Conservation (phyloP, 2,797 vertebrate species). For the Hyperoplus immaculatus region DNA sequence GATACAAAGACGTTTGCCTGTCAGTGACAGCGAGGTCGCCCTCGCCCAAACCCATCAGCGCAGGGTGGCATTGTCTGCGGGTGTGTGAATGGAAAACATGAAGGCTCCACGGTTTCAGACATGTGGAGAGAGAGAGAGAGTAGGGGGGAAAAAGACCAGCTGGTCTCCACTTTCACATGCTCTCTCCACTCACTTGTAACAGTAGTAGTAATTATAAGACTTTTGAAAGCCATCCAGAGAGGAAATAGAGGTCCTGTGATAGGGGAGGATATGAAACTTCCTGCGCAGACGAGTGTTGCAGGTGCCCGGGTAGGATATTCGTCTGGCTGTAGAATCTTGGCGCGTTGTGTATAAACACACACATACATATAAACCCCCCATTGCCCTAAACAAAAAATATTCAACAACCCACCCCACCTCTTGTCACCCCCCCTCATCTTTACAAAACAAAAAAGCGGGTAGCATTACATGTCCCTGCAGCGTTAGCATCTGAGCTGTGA, state of each 20-base stretch:
- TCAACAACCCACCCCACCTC: constrained; percentile 7
- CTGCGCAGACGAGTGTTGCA: constrained; percentile 87
- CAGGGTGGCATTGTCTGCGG: constrained; percentile 66
- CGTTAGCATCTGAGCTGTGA: constrained; percentile 77
- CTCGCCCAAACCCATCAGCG: constrained; percentile 71
- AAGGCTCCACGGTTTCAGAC: constrained; percentile 77
- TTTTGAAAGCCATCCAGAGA: constrained; percentile 85
- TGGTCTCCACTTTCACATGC: constrained; percentile 81
- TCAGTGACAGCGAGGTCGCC: constrained; percentile 70
- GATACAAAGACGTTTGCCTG: constrained; percentile 74
- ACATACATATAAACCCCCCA: constrained; percentile 38
- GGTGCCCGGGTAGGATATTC: constrained; percentile 85
- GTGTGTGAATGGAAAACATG: constrained; percentile 73
- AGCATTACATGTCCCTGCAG: constrained; percentile 81
- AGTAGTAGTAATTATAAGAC: constrained; percentile 84
- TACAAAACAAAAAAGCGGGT: constrained; percentile 61
- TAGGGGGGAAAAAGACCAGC: constrained; percentile 80
- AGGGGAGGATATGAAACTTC: constrained; percentile 92
- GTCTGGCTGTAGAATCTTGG: constrained; percentile 87
- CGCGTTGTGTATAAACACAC: constrained; percentile 74
- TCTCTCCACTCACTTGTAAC: constrained; percentile 78
- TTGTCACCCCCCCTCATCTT: constrained; percentile 12
- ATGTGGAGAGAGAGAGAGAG: constrained; percentile 68
- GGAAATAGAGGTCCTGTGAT: constrained; percentile 87
- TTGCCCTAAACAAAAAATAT: not conserved